A percentile compares a stretch with the other conserved stretches of the same genome.
These are phyloP conservation scores for Agrochola litura DNA, from an alignment of 2,888 invertebrate genomes.

Conservation along the genomic window DNA sequence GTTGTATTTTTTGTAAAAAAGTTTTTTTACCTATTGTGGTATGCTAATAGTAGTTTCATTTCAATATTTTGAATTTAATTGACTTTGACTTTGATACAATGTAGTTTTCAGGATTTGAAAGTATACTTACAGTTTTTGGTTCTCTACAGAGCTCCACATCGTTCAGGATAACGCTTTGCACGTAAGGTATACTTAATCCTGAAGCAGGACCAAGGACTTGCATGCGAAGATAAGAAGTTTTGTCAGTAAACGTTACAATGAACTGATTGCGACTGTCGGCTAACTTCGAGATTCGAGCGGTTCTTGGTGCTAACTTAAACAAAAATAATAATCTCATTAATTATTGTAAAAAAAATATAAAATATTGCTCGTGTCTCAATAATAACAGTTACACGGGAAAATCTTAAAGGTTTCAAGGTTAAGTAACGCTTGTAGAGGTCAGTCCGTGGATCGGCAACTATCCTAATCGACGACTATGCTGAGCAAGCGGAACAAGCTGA, in stretches of 20 bases:
- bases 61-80: too few species aligned
- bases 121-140: slow-evolving; percentile 6
- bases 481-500: background rate
- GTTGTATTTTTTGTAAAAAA: too few species aligned
- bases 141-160: background rate
- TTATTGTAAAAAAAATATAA: too few species aligned
- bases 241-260: background rate
- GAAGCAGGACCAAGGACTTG: slow-evolving; percentile 12
- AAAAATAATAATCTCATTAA: background rate
- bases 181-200: background rate
- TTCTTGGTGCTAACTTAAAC: background rate
- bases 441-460: background rate
- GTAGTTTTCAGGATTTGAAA: background rate
- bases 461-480: too few species aligned
- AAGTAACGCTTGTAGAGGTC: background rate
- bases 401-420: background rate
- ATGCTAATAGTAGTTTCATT: too few species aligned
- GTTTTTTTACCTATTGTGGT: too few species aligned
- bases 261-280: background rate
- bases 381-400: too few species aligned
- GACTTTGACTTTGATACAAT: too few species aligned
- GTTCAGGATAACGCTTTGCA: background rate
- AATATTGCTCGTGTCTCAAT: slow-evolving; percentile 5
- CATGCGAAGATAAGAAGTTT: background rate
- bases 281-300: background rate